phyloP scores from a whole-genome alignment of 2,797 vertebrate species.

The Coracias cyanogaster region DNA sequence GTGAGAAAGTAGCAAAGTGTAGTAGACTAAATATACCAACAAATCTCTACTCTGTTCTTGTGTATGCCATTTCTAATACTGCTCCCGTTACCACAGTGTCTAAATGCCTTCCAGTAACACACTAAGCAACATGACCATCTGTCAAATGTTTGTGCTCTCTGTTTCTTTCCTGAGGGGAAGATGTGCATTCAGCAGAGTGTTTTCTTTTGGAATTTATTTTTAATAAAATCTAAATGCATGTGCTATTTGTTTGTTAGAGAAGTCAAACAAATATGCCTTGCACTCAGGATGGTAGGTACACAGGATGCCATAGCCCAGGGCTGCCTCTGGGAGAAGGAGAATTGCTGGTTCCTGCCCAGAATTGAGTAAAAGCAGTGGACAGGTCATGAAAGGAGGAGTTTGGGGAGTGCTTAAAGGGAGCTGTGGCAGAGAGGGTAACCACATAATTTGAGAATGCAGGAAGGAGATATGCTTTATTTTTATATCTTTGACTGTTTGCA shows the following conservation, averaged over 20 bases:
- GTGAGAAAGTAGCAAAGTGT: neutral
- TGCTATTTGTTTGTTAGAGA: neutral
- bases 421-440: neutral
- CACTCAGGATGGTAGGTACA: neutral
- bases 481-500: neutral
- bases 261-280: neutral
- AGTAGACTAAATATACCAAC: neutral
- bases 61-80: neutral
- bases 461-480: neutral
- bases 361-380: neutral
- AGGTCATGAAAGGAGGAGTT: neutral
- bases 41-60: neutral
- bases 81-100: neutral
- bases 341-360: neutral
- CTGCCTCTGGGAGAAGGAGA: neutral
- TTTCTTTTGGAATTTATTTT: slow-evolving; percentile 47
- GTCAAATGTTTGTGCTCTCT: slow-evolving; percentile 18
- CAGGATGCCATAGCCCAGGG: neutral
- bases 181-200: neutral
- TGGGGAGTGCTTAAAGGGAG: neutral
- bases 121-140: neutral
- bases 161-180: slow-evolving; percentile 13
- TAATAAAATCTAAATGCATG: slow-evolving; percentile 47
- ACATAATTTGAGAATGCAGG: neutral
- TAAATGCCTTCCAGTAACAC: neutral